Conservation (phyloP, 2,888 invertebrate species). For the Bombylius major region DNA sequence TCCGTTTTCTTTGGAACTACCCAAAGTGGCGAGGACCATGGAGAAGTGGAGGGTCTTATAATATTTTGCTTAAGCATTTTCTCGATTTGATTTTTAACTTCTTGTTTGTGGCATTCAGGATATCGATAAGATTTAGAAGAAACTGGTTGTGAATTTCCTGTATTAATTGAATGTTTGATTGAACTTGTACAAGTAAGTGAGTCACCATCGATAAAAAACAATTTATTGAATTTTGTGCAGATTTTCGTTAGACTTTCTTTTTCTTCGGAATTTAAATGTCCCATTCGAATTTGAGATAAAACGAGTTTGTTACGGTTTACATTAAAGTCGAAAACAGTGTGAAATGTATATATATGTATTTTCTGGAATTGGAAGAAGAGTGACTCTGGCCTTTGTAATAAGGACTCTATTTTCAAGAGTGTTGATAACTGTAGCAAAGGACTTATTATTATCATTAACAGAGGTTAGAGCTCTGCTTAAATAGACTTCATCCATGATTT, state of each 20-base stretch:
- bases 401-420: background rate
- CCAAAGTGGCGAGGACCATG: constrained; percentile 14
- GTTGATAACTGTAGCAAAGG: background rate
- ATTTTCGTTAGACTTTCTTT: constrained; percentile 1
- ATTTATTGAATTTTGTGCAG: constrained; percentile 5
- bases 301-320: background rate
- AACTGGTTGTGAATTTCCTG: constrained; percentile 1
- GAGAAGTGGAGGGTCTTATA: background rate
- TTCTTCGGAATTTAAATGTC: constrained; percentile 19
- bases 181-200: constrained; percentile 1
- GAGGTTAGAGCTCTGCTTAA: background rate
- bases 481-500: background rate
- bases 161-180: constrained; percentile 3
- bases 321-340: background rate
- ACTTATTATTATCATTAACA: background rate
- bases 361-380: background rate
- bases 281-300: constrained; percentile 4
- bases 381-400: background rate
- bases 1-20: constrained; percentile 13
- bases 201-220: constrained; percentile 6
- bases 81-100: constrained; percentile 1
- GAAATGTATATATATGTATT: background rate
- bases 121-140: constrained; percentile 5
- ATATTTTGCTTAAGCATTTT: constrained; percentile 1
- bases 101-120: constrained; percentile 7